phyloP scores from a whole-genome alignment of 1,140 invertebrate genomes.

The Drosophila tristis region DNA sequence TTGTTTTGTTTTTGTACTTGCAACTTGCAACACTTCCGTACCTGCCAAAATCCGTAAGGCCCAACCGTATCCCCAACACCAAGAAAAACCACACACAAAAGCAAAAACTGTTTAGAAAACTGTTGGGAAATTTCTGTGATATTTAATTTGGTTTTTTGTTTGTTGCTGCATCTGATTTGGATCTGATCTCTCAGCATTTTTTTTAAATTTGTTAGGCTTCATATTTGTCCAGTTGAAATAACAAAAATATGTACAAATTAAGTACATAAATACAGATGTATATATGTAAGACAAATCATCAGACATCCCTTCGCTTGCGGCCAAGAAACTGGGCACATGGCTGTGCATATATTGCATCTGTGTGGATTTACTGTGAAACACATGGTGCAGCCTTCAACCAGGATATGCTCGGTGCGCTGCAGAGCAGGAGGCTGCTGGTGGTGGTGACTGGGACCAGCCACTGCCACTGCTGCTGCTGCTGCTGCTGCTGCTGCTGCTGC shows the following conservation, averaged over 20 bases:
- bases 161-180: background rate
- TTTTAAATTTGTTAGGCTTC: background rate
- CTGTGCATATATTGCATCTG: background rate
- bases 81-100: background rate
- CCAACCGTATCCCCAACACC: too few relatives aligned
- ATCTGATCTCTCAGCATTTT: background rate
- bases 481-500: background rate
- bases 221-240: background rate
- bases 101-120: background rate
- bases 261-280: too few relatives aligned
- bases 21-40: background rate
- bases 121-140: background rate
- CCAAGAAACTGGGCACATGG: too few relatives aligned
- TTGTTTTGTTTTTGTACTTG: constrained; percentile 6
- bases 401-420: background rate
- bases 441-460: background rate
- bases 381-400: background rate
- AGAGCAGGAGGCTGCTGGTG: background rate
- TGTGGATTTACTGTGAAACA: background rate
- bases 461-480: too few relatives aligned
- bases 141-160: background rate
- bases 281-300: too few relatives aligned
- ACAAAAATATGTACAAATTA: too few relatives aligned
- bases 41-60: too few relatives aligned
- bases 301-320: too few relatives aligned